These are phyloP conservation scores for Tetanocera ferruginea DNA, from an alignment of 2,888 invertebrate genomes.

Conservation along the genomic window DNA sequence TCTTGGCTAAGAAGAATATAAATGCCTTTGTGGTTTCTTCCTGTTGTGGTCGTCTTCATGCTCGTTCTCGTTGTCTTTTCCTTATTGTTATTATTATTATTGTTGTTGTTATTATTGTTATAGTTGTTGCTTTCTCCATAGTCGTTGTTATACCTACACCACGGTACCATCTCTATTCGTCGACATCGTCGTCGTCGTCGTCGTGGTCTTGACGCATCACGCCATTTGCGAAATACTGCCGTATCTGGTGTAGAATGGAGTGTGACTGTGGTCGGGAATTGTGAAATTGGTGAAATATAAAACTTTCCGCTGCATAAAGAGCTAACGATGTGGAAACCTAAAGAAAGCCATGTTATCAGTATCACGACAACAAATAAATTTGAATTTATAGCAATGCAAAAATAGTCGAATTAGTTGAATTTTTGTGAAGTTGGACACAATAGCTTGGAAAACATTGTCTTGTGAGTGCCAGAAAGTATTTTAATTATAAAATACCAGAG, in stretches of 20 bases:
- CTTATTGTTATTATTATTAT: conserved; percentile 8
- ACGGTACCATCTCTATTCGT: neutral
- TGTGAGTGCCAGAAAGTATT: neutral
- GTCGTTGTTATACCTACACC: conserved; percentile 5
- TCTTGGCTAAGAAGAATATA: conserved; percentile 26
- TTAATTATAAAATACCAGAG: neutral
- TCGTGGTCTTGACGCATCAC: neutral
- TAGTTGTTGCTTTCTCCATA: conserved; percentile 24
- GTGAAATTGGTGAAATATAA: conserved; percentile 63
- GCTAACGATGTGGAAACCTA: conserved; percentile 69
- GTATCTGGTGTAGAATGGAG: conserved; percentile 38
- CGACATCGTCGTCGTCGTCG: neutral
- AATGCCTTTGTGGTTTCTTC: conserved; percentile 29
- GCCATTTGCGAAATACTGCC: neutral
- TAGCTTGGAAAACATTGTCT: neutral
- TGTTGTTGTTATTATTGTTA: too few species aligned
- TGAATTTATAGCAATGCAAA: conserved; percentile 60
- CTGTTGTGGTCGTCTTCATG: neutral
- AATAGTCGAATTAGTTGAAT: neutral
- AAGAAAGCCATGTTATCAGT: conserved; percentile 69
- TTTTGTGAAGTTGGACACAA: neutral
- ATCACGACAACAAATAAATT: conserved; percentile 68
- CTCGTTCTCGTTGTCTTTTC: conserved; percentile 27
- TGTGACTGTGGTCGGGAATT: conserved; percentile 51
- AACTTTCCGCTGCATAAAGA: conserved; percentile 66